Conservation (phyloP, 2,888 invertebrate genomes). For the Heteromyza rotundicornis region DNA sequence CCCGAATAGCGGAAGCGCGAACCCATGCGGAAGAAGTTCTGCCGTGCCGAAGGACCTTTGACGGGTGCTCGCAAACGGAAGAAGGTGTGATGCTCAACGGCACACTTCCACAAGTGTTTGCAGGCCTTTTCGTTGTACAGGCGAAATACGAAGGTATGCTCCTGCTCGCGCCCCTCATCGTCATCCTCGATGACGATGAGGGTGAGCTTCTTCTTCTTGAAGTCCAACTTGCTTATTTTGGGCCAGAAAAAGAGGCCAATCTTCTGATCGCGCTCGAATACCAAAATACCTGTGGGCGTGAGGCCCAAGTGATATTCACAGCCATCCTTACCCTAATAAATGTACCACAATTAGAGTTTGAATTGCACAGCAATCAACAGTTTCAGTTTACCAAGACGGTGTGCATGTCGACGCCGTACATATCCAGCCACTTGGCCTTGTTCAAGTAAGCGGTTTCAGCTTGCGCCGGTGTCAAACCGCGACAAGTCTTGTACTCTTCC, state of each 20-base stretch:
- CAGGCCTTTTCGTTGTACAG: constrained; percentile 97
- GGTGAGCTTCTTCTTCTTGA: constrained; percentile 96
- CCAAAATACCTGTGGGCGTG: constrained; percentile 97
- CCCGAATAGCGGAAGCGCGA: constrained; percentile 92
- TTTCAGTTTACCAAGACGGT: constrained; percentile 81
- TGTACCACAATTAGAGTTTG: background rate
- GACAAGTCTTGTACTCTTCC: constrained; percentile 87
- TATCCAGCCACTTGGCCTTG: constrained; percentile 96
- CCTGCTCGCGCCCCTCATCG: constrained; percentile 94
- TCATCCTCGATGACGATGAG: constrained; percentile 98
- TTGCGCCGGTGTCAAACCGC: constrained; percentile 90
- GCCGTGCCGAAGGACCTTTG: constrained; percentile 85
- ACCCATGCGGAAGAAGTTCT: constrained; percentile 98
- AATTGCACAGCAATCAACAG: background rate
- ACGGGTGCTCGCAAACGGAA: constrained; percentile 91
- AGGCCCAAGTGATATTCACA: constrained; percentile 95
- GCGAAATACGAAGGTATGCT: constrained; percentile 98
- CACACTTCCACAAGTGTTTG: constrained; percentile 99
- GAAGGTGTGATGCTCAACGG: constrained; percentile 99
- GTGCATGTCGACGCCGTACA: constrained; percentile 99
- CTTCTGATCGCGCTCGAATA: constrained; percentile 95
- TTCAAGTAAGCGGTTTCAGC: constrained; percentile 95
- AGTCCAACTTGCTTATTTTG: constrained; percentile 96
- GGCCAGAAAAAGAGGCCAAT: constrained; percentile 99
- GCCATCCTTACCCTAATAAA: constrained; percentile 85